Percentiles rank a stretch among this genome's conserved stretches.
Conservation (phyloP, 92 coral and sea anemone species). For the Epizoanthus rinbou region DNA sequence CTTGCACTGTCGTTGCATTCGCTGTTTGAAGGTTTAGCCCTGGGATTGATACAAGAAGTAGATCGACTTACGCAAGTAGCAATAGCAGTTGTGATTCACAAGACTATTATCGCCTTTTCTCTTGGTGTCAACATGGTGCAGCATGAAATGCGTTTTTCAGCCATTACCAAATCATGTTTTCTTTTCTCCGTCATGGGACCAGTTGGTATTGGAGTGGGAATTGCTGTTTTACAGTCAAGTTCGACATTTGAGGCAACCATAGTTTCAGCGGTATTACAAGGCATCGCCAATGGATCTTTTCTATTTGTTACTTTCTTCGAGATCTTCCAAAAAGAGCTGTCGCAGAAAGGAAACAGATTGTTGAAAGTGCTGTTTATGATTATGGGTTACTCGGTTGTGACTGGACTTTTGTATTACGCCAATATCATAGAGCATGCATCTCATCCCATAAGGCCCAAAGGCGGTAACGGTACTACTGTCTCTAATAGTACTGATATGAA, state of each 20-base stretch:
- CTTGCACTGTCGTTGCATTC: constrained; percentile 92
- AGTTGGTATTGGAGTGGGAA: constrained; percentile 82
- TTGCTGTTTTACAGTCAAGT: constrained; percentile 70
- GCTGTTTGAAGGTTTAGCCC: constrained; percentile 92
- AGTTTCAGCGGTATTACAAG: constrained; percentile 88
- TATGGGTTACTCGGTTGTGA: constrained; percentile 72
- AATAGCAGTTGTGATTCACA: constrained; percentile 88
- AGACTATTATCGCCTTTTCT: constrained; percentile 85
- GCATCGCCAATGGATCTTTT: constrained; percentile 95
- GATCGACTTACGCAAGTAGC: constrained; percentile 81
- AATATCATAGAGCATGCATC: constrained; percentile 54
- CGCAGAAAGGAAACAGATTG: constrained; percentile 69
- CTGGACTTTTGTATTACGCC: constrained; percentile 80
- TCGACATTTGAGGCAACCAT: constrained; percentile 66
- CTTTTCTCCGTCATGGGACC: constrained; percentile 92
- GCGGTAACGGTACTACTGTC: neutral
- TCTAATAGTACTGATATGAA: too few relatives aligned
- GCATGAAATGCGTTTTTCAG: constrained; percentile 63
- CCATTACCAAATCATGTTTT: constrained; percentile 66
- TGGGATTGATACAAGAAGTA: constrained; percentile 79
- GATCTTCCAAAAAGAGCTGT: constrained; percentile 87
- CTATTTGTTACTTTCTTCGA: constrained; percentile 95
- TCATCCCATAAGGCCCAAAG: constrained; percentile 12
- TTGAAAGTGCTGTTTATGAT: constrained; percentile 83
- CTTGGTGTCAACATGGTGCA: constrained; percentile 87